Conservation (phyloP, 2,113 vertebrate species). For the Tupaia chinensis region DNA sequence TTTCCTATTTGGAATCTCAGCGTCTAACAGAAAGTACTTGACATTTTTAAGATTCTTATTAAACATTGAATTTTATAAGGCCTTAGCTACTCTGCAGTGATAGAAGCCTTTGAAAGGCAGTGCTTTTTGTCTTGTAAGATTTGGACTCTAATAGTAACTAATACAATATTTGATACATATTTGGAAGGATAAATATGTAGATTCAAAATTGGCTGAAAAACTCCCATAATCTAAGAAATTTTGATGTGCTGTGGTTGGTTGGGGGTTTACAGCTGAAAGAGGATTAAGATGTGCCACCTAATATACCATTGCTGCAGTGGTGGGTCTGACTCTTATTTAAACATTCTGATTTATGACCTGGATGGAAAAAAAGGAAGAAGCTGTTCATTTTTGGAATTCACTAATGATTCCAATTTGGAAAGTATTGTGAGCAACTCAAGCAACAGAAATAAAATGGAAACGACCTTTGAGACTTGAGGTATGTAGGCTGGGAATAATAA, state of each 20-base stretch:
- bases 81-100: not conserved
- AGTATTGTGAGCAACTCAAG: conserved; percentile 47
- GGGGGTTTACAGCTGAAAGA: not conserved
- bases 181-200: not conserved
- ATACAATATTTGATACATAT: not conserved
- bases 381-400: conserved; percentile 47
- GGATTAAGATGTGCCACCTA: not conserved
- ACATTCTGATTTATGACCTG: conserved; percentile 43
- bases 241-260: not conserved
- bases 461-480: conserved; percentile 50
- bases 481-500: conserved; percentile 51
- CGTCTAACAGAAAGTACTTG: not conserved
- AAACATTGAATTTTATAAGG: not conserved
- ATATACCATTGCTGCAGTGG: not conserved
- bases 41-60: not conserved
- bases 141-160: not conserved
- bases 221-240: not conserved
- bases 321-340: conserved; percentile 46
- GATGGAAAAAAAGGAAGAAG: conserved; percentile 24
- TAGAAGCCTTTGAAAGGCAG: not conserved
- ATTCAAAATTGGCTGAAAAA: conserved; percentile 34
- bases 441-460: conserved; percentile 75
- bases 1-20: not conserved
- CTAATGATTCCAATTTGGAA: conserved; percentile 71
- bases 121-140: not conserved